phyloP scores from a whole-genome alignment of 2,113 vertebrate genomes.

The Cephalopholis sonnerati region DNA sequence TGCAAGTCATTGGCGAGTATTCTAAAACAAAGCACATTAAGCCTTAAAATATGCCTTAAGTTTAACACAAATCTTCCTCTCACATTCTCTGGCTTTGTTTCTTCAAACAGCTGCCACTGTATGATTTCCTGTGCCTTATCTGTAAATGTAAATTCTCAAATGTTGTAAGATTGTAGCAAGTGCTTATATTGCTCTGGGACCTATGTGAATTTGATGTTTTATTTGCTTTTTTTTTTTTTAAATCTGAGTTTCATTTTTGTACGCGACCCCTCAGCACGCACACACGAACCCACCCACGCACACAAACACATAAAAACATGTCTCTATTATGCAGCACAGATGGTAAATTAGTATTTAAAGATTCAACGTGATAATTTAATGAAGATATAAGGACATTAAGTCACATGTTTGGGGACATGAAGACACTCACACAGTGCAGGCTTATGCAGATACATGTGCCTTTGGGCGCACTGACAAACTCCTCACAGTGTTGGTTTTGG shows the following conservation, averaged over 20 bases:
- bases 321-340: slow-evolving; percentile 4
- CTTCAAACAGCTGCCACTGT: slow-evolving; percentile 64
- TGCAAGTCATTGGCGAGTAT: slow-evolving; percentile 9
- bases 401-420: slow-evolving; percentile 13
- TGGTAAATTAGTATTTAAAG: slow-evolving; percentile 5
- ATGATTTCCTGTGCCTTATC: slow-evolving; percentile 69
- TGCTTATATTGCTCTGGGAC: slow-evolving; percentile 68
- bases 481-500: slow-evolving; percentile 60
- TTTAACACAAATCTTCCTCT: slow-evolving; percentile 40
- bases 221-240: slow-evolving; percentile 37
- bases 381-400: slow-evolving; percentile 8
- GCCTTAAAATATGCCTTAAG: slow-evolving; percentile 25
- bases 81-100: slow-evolving; percentile 62
- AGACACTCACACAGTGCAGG: slow-evolving; percentile 15
- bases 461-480: slow-evolving; percentile 16
- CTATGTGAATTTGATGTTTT: slow-evolving; percentile 61
- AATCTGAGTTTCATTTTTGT: slow-evolving; percentile 36
- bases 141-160: slow-evolving; percentile 71
- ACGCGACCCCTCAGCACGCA: slow-evolving; percentile 18
- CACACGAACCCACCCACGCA: neutral
- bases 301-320: neutral
- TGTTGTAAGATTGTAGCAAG: slow-evolving; percentile 65
- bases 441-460: slow-evolving; percentile 18
- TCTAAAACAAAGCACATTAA: slow-evolving; percentile 11
- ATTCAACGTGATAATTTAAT: neutral